These are phyloP conservation scores for Kryphioiulus occultus DNA, from an alignment of 2,888 invertebrate genomes.

Conservation along the genomic window DNA sequence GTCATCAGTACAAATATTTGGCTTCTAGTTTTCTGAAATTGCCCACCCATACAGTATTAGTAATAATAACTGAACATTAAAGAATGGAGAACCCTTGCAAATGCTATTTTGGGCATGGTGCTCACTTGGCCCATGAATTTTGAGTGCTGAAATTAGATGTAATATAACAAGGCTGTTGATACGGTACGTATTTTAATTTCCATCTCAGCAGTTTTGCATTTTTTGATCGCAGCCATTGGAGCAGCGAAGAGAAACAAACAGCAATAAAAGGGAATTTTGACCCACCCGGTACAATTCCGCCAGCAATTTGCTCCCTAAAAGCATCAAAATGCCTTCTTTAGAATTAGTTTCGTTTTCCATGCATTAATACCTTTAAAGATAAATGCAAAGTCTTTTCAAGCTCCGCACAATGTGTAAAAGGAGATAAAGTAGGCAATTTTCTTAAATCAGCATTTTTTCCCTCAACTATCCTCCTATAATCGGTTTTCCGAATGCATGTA, in stretches of 20 bases:
- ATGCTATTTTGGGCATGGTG: background rate
- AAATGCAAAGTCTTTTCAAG: conserved; percentile 13
- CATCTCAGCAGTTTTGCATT: background rate
- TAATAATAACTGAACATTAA: background rate
- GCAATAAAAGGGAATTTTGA: background rate
- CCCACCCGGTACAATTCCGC: background rate
- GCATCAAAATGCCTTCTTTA: background rate
- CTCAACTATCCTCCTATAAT: conserved; percentile 21
- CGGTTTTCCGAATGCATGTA: background rate
- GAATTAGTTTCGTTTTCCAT: conserved; percentile 18
- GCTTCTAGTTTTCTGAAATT: background rate
- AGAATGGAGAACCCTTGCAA: background rate
- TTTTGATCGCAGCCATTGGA: background rate
- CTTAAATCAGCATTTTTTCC: conserved; percentile 28
- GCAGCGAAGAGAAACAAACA: background rate
- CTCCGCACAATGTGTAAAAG: background rate
- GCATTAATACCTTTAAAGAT: conserved; percentile 16
- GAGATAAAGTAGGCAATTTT: conserved; percentile 39
- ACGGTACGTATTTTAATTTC: background rate
- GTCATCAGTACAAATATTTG: background rate
- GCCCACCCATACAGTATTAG: background rate
- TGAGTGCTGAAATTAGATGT: background rate
- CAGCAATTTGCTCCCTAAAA: background rate
- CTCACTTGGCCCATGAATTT: background rate
- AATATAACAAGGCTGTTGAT: background rate